Evolutionary conservation across 2,113 vertebrate genomes (phyloP), one percentile per base, ranked within the genome.

Genomic region (Pseudorasbora parva): DNA sequence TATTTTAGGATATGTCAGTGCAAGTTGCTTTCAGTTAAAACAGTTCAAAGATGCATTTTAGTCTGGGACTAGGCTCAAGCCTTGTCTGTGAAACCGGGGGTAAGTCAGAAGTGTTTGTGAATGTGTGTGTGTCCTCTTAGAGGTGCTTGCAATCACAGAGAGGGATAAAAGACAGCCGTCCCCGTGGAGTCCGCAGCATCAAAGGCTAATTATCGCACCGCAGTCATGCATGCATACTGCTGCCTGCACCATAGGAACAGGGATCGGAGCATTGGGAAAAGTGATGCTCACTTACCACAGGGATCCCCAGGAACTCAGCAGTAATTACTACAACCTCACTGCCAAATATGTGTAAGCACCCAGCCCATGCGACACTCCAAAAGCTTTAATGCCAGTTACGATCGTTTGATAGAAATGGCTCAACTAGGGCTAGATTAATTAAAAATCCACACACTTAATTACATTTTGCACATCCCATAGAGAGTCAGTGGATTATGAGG

Each of bases 371-470:
- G 59, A 64, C 47, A 54, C 57, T 78, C 45, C 3, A 66, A 81
- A 57, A 88, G 88, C 89, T 84, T 88, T 83, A 89, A 87, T 86
- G 80, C 71, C 84, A 88, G 85, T 88, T 89, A 90, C 88, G 86
- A 86, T 89, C 81, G 84, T 88, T 90, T 92, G 87, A 83, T 88
- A 88, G 86, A 87, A 86, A 59, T 71, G 57, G 82, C 68, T 84
- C 73, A 47, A 75, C 47, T 59, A 78, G 82, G 77, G 69, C 59
- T 73, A 85, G 57, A 90, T 93, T 93, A 91, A 93, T 93, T 93
- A 93, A 89, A 91, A 88, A 89, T 81, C 90, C 91, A 88, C 86
- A 83, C 83, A 86, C 90, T 25, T 93, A 93, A 92, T 93, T 89
- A 91, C 89, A 89, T 91, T 91, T 87, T 86, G 88, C 88, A 88